A percentile compares a stretch with the other conserved stretches of the same genome.
phyloP scores from a whole-genome alignment of 1,140 invertebrate species.

The Halictus rubicundus region DNA sequence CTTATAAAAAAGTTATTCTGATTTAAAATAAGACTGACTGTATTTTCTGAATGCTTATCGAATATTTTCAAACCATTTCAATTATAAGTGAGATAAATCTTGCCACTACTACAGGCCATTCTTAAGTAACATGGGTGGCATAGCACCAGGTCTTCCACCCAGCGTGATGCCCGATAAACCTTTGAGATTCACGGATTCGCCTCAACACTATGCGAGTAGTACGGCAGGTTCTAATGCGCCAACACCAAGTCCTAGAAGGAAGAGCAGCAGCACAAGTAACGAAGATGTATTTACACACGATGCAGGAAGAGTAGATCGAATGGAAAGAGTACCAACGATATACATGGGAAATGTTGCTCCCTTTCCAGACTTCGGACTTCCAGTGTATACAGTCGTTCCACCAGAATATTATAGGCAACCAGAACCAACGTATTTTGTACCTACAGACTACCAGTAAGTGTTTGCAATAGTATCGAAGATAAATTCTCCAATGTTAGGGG shows the following conservation, averaged over 20 bases:
- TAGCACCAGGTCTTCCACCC: slow-evolving; percentile 72
- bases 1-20: no score
- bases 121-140: slow-evolving; percentile 76
- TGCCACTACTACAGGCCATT: slow-evolving; percentile 70
- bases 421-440: slow-evolving; percentile 72
- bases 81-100: background rate
- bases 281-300: slow-evolving; percentile 80
- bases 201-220: slow-evolving; percentile 83
- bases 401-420: slow-evolving; percentile 71
- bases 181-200: slow-evolving; percentile 88
- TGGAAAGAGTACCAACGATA: slow-evolving; percentile 81
- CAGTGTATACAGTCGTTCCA: slow-evolving; percentile 71
- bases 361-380: slow-evolving; percentile 74
- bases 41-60: no score
- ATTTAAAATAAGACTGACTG: no score
- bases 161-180: slow-evolving; percentile 81
- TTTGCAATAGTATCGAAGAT: background rate
- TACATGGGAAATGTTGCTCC: slow-evolving; percentile 76
- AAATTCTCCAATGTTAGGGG: background rate
- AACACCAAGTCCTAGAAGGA: slow-evolving; percentile 86
- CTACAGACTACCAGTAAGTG: slow-evolving; percentile 76
- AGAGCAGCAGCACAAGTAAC: slow-evolving; percentile 84
- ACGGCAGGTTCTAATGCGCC: slow-evolving; percentile 79
- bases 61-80: background rate
- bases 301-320: slow-evolving; percentile 70